Evolutionary conservation across 2,113 vertebrate species (phyloP).

Genomic region (Poicephalus gulielmi): DNA sequence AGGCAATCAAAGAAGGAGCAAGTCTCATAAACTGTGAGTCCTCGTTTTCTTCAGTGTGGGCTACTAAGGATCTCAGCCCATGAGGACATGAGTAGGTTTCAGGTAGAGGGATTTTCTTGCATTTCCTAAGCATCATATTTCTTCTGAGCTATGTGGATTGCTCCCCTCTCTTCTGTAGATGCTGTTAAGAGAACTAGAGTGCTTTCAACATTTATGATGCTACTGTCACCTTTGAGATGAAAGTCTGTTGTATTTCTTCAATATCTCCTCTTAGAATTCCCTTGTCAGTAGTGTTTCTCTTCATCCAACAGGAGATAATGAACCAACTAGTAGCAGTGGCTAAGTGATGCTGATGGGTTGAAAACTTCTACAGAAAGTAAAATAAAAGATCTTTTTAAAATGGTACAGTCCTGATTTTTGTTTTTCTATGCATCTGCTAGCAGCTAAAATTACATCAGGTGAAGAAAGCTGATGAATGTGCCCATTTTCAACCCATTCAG

Average conservation of each 20-base stretch:
- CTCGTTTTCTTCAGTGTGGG: not conserved
- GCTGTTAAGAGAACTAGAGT: not conserved
- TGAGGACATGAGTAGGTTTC: not conserved
- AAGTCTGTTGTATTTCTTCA: not conserved
- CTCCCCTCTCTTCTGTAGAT: not conserved
- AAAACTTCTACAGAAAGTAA: not conserved
- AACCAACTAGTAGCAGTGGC: not conserved
- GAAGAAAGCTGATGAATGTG: not conserved
- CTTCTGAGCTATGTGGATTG: not conserved
- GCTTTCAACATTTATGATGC: not conserved
- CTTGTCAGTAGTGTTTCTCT: not conserved
- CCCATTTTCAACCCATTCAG: not conserved
- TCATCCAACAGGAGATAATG: not conserved
- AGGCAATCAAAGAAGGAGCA: not conserved
- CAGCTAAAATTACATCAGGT: not conserved
- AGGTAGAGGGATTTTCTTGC: not conserved
- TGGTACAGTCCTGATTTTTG: not conserved
- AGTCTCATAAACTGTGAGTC: fast-evolving
- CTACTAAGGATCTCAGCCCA: not conserved
- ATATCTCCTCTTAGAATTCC: not conserved
- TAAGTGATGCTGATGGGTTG: not conserved
- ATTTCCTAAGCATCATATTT: not conserved
- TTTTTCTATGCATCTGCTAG: not conserved
- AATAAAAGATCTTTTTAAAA: not conserved
- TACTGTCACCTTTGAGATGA: not conserved